Conservation (phyloP, 2,113 vertebrate species). For the Furnarius figulus region DNA sequence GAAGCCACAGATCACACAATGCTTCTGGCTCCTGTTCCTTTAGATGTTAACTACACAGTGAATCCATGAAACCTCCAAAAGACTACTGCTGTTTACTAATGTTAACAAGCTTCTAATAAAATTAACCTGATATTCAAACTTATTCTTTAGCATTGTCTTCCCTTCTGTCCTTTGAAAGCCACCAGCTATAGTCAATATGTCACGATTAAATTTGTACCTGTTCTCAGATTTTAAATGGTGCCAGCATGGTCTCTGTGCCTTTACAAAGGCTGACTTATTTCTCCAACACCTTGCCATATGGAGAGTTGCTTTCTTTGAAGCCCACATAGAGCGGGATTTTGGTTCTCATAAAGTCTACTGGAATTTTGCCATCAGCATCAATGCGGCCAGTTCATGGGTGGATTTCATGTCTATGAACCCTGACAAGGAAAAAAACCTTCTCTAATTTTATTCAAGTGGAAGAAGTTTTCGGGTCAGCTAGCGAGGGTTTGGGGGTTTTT, state of each 20-base stretch:
- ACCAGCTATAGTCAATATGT: not conserved
- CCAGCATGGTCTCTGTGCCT: not conserved
- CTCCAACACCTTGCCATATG: not conserved
- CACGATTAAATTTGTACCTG: not conserved
- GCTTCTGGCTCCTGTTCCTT: not conserved
- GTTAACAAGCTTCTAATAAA: not conserved
- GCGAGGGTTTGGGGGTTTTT: not conserved
- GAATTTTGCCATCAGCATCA: slow-evolving; percentile 9
- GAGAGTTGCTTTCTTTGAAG: not conserved
- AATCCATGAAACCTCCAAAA: not conserved
- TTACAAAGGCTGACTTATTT: not conserved
- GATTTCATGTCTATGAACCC: not conserved
- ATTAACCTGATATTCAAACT: not conserved
- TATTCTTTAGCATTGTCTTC: not conserved
- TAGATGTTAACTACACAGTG: not conserved
- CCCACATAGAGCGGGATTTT: not conserved
- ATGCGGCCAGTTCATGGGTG: not conserved
- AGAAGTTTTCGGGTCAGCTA: not conserved
- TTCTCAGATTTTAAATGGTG: not conserved
- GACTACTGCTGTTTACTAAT: not conserved
- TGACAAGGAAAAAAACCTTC: not conserved
- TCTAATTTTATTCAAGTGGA: not conserved
- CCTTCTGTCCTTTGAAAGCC: not conserved
- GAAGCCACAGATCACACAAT: not conserved
- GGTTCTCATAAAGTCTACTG: not conserved